Evolutionary conservation across 1,140 invertebrate species (phyloP).

Genomic region (Metaphire vulgaris): DNA sequence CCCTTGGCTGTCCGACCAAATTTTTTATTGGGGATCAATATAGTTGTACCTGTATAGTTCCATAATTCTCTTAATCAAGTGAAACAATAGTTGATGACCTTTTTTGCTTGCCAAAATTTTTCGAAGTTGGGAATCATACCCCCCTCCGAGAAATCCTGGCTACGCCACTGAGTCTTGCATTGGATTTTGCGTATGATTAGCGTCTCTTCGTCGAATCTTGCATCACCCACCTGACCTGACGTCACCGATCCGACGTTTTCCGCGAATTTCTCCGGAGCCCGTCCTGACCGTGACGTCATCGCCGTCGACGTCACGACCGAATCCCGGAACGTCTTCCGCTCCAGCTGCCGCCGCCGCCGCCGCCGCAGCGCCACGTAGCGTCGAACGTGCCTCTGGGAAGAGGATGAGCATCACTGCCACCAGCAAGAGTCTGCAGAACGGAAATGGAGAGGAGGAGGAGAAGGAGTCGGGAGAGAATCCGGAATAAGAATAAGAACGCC

Average conservation of each 20-base stretch:
- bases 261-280: neutral
- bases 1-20: no score
- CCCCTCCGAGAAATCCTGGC: neutral
- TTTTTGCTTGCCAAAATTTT: no score
- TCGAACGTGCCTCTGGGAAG: neutral
- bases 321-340: neutral
- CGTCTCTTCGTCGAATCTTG: no score
- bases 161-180: neutral
- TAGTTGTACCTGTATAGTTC: no score
- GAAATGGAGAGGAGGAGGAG: neutral
- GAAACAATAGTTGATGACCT: no score
- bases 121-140: neutral
- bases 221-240: neutral
- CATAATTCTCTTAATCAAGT: no score
- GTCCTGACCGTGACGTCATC: neutral
- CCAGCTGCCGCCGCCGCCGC: neutral
- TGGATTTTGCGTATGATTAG: no score
- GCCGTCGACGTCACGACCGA: neutral
- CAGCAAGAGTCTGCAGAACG: neutral
- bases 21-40: no score
- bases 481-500: no score
- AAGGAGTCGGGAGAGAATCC: neutral
- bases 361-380: neutral
- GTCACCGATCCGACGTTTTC: neutral
- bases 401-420: neutral